Evolutionary conservation across 1,140 invertebrate species (phyloP).

Genomic region (Camponotus vicinus): DNA sequence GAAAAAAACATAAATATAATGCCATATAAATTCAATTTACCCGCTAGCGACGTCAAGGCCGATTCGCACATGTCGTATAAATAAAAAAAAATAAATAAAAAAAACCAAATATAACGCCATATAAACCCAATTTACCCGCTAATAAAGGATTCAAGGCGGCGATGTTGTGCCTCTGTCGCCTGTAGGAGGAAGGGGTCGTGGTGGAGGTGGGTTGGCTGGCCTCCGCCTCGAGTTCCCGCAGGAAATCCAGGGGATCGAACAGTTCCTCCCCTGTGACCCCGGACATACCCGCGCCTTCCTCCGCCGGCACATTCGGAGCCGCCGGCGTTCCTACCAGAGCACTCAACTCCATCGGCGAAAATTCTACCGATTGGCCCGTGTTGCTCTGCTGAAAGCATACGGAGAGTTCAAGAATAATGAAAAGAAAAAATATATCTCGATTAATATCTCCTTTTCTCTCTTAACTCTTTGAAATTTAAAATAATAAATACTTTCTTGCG

Average conservation of each 20-base stretch:
- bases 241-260: constrained; percentile 84
- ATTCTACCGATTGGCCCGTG: constrained; percentile 84
- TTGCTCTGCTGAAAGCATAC: constrained; percentile 79
- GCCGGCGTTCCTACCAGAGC: constrained; percentile 82
- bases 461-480: too few relatives aligned
- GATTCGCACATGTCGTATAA: not conserved
- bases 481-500: too few relatives aligned
- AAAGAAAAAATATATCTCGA: too few relatives aligned
- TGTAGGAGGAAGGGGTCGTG: constrained; percentile 85
- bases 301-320: constrained; percentile 77
- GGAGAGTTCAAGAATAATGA: not conserved
- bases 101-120: not conserved
- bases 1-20: constrained; percentile 8
- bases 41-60: constrained; percentile 86
- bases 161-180: constrained; percentile 91
- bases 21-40: constrained; percentile 78
- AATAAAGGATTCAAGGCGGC: constrained; percentile 93
- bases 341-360: constrained; percentile 84
- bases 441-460: too few relatives aligned
- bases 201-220: constrained; percentile 84
- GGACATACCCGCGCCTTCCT: constrained; percentile 77
- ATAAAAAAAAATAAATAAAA: not conserved
- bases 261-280: constrained; percentile 80
- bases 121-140: constrained; percentile 86
- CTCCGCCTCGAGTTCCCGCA: constrained; percentile 84